Evolutionary conservation across 2,797 vertebrate species (phyloP), one percentile per base, ranked within the genome.

Genomic region (Geotria australis): DNA sequence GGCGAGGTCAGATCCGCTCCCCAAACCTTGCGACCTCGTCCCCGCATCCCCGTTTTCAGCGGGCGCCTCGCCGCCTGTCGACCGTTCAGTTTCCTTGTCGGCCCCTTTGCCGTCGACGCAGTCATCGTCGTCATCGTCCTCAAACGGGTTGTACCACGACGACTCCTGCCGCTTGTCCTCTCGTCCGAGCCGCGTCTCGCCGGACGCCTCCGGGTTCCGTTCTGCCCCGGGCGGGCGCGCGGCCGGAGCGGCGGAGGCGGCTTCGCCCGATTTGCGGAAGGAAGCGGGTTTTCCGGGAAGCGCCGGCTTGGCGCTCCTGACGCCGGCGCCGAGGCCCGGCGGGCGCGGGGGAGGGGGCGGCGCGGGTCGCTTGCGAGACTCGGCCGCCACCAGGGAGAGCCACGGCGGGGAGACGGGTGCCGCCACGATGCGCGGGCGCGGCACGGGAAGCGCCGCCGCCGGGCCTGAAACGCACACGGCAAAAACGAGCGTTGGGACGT

Each of bases 331-430:
- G 24, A 38, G 24, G 24, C 24, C 24, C 38, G 24, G 24, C 38
- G 24, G 24, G 24, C 24, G 24, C 24, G 24, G 24, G 38, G 24
- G 59, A 1, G 77, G 76, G 46, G 79, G 80, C 1, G 57, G 67
- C 61, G 86, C 77, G 51, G 74, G 79, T 71, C 83, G 93, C 76
- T 78, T 95, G 74, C 74, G 85, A 61, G 77, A 3, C 63, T 94
- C 82, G 58, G 76, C 72, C 62, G 85, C 81, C 62, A 98, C 91
- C 66, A 98, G 73, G 3, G 78, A 68, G 62, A 98, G 78, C 91
- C 91, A 98, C 0, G 89, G 91, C 3, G 89, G 91, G 61, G 93
- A 83, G 72, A 83, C 94, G 51, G 63, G 58, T 63, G 51, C 51
- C 15, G 15, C 51, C 15, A 15, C 2, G 9, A 8, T 9, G 24